Base-by-base conservation (phyloP, 1,140 invertebrate genomes). In the Drosophila subobscura region DNA sequence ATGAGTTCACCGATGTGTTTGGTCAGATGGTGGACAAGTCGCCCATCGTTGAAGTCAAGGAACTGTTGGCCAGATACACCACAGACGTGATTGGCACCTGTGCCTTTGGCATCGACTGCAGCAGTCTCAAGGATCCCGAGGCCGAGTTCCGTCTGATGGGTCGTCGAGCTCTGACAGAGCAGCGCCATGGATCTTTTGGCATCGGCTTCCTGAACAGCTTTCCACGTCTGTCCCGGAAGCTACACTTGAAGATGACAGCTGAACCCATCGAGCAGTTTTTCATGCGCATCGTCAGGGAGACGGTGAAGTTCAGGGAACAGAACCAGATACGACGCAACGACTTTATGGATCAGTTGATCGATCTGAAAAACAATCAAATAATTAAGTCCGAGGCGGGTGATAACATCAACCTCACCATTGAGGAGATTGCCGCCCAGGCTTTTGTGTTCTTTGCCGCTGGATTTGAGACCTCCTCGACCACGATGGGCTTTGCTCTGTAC, bases 31-130 rank as follows among this genome's bases (percentile, higher is more conserved):
- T 70, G 0, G 23, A 44, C 1, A 70, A 80, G 47, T 37, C 44
- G 0, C 27, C 57, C 0, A 8, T 54, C 4, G 22, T 90, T 3
- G 91, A 92, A 12, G 75, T 92, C 0, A 72, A 42, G 4, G 89
- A 91, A 6, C 37, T 92, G 2, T 29, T 91, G 59, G 90, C 81
- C 8, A 58, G 90, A 22, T 92, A 81, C 41, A 91, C 90, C 5
- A 90, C 85, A 0, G 91, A 92, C 58, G 80, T 91, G 14, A 94
- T 95, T n/a, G 94, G 93, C 0, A 93, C 92, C 23, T 93, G 94
- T 8, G 94, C 93, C 5, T 95, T 95, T 84, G 95, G 95, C 1
- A 92, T 95, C 4, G 92, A 94, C 41, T 93, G 93, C 70, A 93
- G 94, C 61, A 92, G 93, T 54, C 68, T 91, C 0, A 91, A 79